phyloP scores from a whole-genome alignment of 2,888 invertebrate genomes.

The Thymelicus sylvestris region DNA sequence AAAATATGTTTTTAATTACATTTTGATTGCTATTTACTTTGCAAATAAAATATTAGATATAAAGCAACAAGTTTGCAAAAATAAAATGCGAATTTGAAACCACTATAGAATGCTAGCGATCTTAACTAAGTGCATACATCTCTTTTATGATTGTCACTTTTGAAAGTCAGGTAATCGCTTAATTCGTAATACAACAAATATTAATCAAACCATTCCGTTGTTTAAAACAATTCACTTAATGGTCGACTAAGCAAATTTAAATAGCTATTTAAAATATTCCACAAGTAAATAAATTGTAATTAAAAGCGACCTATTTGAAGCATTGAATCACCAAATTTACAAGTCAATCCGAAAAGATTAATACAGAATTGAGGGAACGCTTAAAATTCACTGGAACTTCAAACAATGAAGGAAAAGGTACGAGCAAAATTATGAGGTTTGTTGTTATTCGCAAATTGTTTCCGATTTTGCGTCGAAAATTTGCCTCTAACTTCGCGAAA shows the following conservation, averaged over 20 bases:
- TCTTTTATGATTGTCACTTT: too few relatives aligned
- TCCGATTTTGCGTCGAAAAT: slow-evolving; percentile 69
- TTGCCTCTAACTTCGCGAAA: slow-evolving; percentile 64
- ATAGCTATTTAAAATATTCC: slow-evolving; percentile 8
- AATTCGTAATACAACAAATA: too few relatives aligned
- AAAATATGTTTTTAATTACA: too few relatives aligned
- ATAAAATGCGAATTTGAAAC: too few relatives aligned
- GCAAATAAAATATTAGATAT: too few relatives aligned
- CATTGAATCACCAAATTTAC: slow-evolving; percentile 42
- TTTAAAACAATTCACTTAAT: background rate
- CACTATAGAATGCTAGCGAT: too few relatives aligned
- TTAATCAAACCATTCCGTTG: background rate
- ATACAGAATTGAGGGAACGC: slow-evolving; percentile 40
- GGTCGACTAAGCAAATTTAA: background rate
- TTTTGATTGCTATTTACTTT: too few relatives aligned
- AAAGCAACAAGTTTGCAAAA: too few relatives aligned
- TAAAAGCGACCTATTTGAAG: slow-evolving; percentile 19
- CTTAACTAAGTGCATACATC: too few relatives aligned
- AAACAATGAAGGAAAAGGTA: slow-evolving; percentile 65
- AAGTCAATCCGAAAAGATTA: slow-evolving; percentile 44
- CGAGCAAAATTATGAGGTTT: slow-evolving; percentile 71
- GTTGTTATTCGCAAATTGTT: slow-evolving; percentile 78
- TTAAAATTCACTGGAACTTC: slow-evolving; percentile 46
- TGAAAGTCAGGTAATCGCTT: too few relatives aligned
- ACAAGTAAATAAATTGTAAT: slow-evolving; percentile 7